Evolutionary conservation across 37 sponge, comb jelly and placozoan genomes (phyloP).

Genomic region (Theonella swinhoei): DNA sequence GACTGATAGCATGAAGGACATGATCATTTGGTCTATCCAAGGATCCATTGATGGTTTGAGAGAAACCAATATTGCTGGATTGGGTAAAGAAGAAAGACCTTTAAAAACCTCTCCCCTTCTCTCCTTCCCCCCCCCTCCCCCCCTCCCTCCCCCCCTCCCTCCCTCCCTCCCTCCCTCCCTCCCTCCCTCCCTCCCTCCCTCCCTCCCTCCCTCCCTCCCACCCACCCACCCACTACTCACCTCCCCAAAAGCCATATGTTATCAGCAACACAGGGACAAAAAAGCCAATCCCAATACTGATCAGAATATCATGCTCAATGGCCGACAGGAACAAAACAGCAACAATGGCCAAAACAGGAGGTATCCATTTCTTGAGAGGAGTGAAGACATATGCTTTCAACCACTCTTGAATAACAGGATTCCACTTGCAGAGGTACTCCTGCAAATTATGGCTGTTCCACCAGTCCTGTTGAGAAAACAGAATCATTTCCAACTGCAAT

Average conservation of each 20-base stretch:
- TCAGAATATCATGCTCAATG: background rate
- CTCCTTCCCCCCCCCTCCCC: background rate
- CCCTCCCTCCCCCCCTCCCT: background rate
- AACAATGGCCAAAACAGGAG: background rate
- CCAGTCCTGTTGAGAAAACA: constrained; percentile 85
- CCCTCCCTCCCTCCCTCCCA: constrained; percentile 19
- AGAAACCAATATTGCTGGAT: background rate
- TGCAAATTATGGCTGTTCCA: constrained; percentile 54
- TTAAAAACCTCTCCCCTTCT: background rate
- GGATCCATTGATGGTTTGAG: background rate
- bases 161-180: constrained; percentile 10
- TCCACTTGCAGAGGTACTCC: constrained; percentile 80
- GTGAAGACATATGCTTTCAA: constrained; percentile 70
- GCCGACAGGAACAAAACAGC: background rate
- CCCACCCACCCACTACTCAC: constrained; percentile 6
- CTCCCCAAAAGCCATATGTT: background rate
- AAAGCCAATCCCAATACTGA: background rate
- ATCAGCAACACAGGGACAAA: background rate
- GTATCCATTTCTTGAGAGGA: constrained; percentile 29
- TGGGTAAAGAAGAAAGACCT: background rate
- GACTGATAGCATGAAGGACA: background rate
- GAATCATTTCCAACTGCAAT: too few relatives aligned
- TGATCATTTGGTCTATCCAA: background rate
- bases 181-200: constrained; percentile 24
- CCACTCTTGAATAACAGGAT: constrained; percentile 74